Conservation (phyloP, 2,888 invertebrate genomes). For the Luperina testacea region DNA sequence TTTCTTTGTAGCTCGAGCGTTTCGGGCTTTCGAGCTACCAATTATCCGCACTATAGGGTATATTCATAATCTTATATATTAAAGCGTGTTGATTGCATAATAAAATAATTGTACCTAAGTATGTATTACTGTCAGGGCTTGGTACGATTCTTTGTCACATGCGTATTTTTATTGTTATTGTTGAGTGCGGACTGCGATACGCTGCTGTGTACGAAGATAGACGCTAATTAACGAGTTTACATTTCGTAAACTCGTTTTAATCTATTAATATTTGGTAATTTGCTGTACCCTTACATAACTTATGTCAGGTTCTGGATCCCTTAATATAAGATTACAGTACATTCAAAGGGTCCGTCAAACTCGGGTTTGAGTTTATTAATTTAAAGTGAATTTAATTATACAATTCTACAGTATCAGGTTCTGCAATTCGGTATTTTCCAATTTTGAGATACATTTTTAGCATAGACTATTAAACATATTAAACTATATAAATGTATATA, state of each 20-base stretch:
- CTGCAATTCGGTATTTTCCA: background rate
- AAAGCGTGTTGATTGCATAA: too few species aligned
- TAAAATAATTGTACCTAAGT: background rate
- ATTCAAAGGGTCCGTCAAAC: too few species aligned
- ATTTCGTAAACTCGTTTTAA: too few species aligned
- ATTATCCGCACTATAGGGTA: background rate
- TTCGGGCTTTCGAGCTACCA: background rate
- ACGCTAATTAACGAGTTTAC: background rate
- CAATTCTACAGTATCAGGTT: background rate
- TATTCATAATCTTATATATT: background rate
- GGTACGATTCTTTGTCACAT: background rate
- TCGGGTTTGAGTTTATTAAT: too few species aligned
- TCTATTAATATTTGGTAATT: too few species aligned
- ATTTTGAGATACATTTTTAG: background rate
- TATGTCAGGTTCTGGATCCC: too few species aligned
- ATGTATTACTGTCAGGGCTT: background rate
- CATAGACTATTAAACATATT: background rate
- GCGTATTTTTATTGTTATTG: slow-evolving; percentile 20
- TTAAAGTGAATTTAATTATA: too few species aligned
- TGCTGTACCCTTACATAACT: too few species aligned
- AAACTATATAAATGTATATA: background rate
- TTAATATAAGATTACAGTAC: too few species aligned
- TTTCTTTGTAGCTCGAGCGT: background rate
- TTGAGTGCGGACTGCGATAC: background rate
- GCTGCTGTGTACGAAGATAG: background rate